Base-by-base conservation (phyloP, 2,888 invertebrate species). In the Plebejus argus region DNA sequence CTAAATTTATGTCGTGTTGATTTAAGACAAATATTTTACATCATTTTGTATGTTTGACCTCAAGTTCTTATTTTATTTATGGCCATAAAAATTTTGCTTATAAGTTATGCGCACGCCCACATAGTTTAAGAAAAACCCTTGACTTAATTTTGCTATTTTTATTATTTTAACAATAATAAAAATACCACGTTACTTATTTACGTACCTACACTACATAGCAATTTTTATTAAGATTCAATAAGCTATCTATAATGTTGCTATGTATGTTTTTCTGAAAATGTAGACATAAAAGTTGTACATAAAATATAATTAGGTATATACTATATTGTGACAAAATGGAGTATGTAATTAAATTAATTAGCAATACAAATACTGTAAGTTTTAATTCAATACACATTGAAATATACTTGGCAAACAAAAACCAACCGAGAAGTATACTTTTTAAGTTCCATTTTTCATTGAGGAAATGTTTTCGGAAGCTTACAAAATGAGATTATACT, bases 331-430 rank as follows among this genome's bases (percentile, higher is more conserved):
- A 81, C 85, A 89, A 87, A 91, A 89, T 91, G 85, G 87, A 86
- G 88, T 90, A 90, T 90, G 89, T 91, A 92, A 93, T 91, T 90
- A 90, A 92, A 90, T 90, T 91, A 92, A 93, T 92, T 92, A 92
- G 90, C 90, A 89, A 88, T 89, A 88, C 88, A 91, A 92, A 91
- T 91, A 92, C 89, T 86, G 88, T 87, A 91, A 91, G 89, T 92
- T 93, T 93, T 91, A 92, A 92, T 93, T 92, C 93, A 92, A 92
- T 90, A 90, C 88, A 85, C 89, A 90, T 89, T 91, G 86, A 90
- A 86, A 84, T 82, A 80, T 87, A 86, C 81, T 85, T 84, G 84
- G 86, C 79, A 84, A 86, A 85, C 85, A 83, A 92, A 91, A 90
- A 89, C 86, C 85, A 86, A 91, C 92, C 89, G 80, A 90, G 83